A percentile compares a stretch with the other conserved stretches of the same genome.
Evolutionary conservation across 92 coral and sea anemone genomes (phyloP).

Genomic region (Desmophyllum pertusum): DNA sequence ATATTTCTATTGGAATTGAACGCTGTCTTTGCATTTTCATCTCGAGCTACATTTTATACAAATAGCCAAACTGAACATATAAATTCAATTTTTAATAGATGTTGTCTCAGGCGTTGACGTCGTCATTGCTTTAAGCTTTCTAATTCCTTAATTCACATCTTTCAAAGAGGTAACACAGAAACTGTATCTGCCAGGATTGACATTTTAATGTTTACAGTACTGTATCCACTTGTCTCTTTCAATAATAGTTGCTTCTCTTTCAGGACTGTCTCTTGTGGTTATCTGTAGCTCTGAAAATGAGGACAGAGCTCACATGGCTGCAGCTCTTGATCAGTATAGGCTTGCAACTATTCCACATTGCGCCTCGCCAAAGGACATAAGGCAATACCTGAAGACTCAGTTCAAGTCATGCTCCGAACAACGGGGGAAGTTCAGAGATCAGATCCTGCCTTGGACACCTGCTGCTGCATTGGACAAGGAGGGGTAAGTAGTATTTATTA

Average conservation of each 20-base stretch:
- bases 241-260: neutral
- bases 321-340: conserved; percentile 75
- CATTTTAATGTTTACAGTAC: neutral
- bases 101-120: too few relatives aligned
- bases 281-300: conserved; percentile 87
- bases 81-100: too few relatives aligned
- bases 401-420: conserved; percentile 37
- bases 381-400: conserved; percentile 53
- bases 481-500: conserved; percentile 41
- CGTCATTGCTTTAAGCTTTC: too few relatives aligned
- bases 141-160: too few relatives aligned
- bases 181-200: neutral
- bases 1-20: too few relatives aligned
- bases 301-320: conserved; percentile 80
- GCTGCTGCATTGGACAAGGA: conserved; percentile 80
- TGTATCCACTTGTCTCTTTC: neutral
- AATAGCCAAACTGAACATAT: too few relatives aligned
- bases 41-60: too few relatives aligned
- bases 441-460: conserved; percentile 66
- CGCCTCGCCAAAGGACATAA: conserved; percentile 51
- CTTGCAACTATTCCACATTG: conserved; percentile 68
- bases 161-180: neutral
- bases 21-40: too few relatives aligned
- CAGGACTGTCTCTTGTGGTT: conserved; percentile 73
- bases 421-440: conserved; percentile 46